These are phyloP conservation scores for Scaeva pyrastri DNA, from an alignment of 2,888 invertebrate species.

Conservation along the genomic window DNA sequence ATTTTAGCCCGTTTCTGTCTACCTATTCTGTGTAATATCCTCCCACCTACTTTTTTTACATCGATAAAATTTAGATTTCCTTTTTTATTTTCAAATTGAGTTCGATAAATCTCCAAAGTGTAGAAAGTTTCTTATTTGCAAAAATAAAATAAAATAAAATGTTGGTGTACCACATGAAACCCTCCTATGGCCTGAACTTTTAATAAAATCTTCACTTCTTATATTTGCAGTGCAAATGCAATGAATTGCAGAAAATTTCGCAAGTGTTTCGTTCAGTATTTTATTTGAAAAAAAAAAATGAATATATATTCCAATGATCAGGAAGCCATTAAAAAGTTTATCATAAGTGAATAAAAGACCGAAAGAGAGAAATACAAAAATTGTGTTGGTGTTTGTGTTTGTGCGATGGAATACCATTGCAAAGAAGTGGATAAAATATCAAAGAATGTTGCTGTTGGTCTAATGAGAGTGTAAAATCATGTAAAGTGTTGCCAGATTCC, in stretches of 20 bases:
- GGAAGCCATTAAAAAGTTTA: constrained; percentile 73
- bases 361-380: constrained; percentile 37
- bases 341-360: constrained; percentile 61
- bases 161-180: constrained; percentile 36
- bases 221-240: constrained; percentile 10
- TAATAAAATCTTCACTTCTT: neutral
- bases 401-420: constrained; percentile 55
- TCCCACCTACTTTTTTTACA: constrained; percentile 41
- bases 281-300: constrained; percentile 34
- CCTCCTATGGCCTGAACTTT: constrained; percentile 45
- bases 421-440: constrained; percentile 59
- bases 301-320: constrained; percentile 62
- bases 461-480: constrained; percentile 68
- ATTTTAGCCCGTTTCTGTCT: constrained; percentile 14
- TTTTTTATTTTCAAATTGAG: constrained; percentile 4
- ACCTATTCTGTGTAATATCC: constrained; percentile 29
- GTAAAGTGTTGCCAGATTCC: constrained; percentile 49
- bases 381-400: constrained; percentile 17
- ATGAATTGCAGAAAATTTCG: constrained; percentile 24
- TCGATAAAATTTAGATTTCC: constrained; percentile 20
- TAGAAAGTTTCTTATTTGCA: constrained; percentile 56
- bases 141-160: neutral
- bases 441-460: constrained; percentile 70
- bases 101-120: constrained; percentile 28
- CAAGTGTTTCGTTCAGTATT: constrained; percentile 18